Percentiles rank a stretch among this genome's conserved stretches.
Evolutionary conservation across 2,797 vertebrate species (phyloP).

Genomic region (Gallirallus australis): DNA sequence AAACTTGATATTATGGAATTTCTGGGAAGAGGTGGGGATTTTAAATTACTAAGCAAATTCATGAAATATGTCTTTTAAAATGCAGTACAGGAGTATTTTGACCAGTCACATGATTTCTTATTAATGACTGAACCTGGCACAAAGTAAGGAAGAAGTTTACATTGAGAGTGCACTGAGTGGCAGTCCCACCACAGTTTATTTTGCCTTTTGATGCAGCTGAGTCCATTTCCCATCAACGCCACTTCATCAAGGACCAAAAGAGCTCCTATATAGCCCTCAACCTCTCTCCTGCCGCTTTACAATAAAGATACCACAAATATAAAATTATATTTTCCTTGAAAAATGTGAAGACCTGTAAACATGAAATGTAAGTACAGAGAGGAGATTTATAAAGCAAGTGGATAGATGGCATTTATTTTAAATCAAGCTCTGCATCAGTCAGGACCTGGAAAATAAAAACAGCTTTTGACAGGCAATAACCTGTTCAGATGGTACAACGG

Average conservation of each 20-base stretch:
- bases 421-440: constrained; percentile 17
- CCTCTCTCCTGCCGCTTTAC: neutral
- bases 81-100: neutral
- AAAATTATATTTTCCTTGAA: neutral
- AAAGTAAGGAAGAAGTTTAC: neutral
- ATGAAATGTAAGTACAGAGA: neutral
- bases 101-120: neutral
- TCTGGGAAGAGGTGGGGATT: neutral
- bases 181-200: neutral
- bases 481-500: neutral
- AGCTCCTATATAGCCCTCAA: neutral
- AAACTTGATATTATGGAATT: neutral
- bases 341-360: neutral
- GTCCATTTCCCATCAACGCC: neutral
- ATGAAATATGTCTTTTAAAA: neutral
- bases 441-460: constrained; percentile 51
- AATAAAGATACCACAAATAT: neutral
- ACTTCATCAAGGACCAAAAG: neutral
- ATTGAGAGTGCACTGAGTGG: neutral
- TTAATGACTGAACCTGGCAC: neutral
- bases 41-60: neutral
- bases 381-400: constrained; percentile 11
- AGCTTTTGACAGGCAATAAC: constrained; percentile 65
- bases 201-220: neutral
- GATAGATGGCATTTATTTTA: constrained; percentile 29